phyloP scores from a whole-genome alignment of 2,797 vertebrate genomes.

The Enteromius treurensis region DNA sequence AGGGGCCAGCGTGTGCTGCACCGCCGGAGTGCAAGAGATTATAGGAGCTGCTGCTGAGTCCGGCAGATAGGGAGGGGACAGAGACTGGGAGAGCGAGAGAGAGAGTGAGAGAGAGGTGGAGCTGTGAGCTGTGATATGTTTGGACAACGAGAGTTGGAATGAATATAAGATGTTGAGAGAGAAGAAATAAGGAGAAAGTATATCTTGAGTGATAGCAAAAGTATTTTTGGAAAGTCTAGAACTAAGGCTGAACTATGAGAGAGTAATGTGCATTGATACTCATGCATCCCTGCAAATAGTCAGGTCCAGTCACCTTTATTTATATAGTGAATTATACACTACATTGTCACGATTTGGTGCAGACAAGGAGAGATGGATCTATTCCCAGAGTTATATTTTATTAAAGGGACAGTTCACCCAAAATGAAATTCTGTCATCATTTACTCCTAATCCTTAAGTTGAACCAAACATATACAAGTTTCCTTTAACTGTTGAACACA shows the following conservation, averaged over 20 bases:
- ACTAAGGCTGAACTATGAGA: not conserved
- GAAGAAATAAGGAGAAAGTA: not conserved
- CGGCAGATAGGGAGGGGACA: slow-evolving; percentile 50
- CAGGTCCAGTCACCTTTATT: not conserved
- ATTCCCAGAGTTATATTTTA: not conserved
- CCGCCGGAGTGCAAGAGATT: slow-evolving; percentile 75
- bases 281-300: not conserved
- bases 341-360: not conserved
- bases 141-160: slow-evolving; percentile 23
- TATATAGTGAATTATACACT: not conserved
- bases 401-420: not conserved
- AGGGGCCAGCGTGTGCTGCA: slow-evolving; percentile 63
- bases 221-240: not conserved
- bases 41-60: slow-evolving; percentile 75
- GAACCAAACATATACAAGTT: not conserved
- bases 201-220: not conserved
- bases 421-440: not conserved
- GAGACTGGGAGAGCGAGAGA: slow-evolving; percentile 33
- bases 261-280: not conserved
- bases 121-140: slow-evolving; percentile 9
- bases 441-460: not conserved
- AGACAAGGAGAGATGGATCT: not conserved
- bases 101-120: slow-evolving; percentile 27
- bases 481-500: not conserved
- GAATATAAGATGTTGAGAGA: not conserved